Base-by-base conservation (phyloP, 30 jellyfish, hydroid and myxozoan genomes). In the Calvadosia cruxmelitensis region DNA sequence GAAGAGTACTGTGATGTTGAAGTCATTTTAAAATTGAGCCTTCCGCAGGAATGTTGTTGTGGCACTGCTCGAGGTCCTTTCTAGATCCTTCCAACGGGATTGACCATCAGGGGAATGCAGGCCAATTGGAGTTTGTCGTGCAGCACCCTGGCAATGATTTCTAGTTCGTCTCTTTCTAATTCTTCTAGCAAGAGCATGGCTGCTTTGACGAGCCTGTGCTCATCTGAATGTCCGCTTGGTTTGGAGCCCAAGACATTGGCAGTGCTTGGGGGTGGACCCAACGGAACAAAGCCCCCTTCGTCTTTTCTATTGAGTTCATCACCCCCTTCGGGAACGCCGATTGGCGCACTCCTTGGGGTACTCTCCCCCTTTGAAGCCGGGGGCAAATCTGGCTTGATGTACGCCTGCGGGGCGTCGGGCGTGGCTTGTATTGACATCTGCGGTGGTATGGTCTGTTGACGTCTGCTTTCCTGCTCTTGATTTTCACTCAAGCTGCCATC, bases 81-180 rank as follows among this genome's bases (percentile, higher is more conserved):
- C n/a, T 42, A 42, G 20, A 42, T 42, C 20, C 57, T 42, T 34
- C 93, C 93, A 29, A 85, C 53, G 1, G 97, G 97, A 72, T 81
- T 88, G 1, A 88, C 95, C 75, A 88, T 88, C 27, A 88, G 73
- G 29, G 97, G 97, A 27, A 88, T 88, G 64, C 97, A 88, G 10
- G 95, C 95, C 30, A 88, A 50, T 42, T 88, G 97, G 31, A 88
- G 63, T 65, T 77, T 88, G 33, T 88, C 97, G 63, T 88, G 97
- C 70, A 88, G 53, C 32, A 64, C 65, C 64, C 97, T 61, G 23
- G 97, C 97, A n/a, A 88, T 61, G 7, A 77, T 71, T 77, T 88
- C 97, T 1, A 88, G 85, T 72, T 88, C 97, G 42, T 88, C 95
- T 70, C 97, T 68, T 7, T 74, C 83, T 30, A 88, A 70, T 36